phyloP scores from a whole-genome alignment of 2,888 invertebrate genomes.

The Unio delphinus region DNA sequence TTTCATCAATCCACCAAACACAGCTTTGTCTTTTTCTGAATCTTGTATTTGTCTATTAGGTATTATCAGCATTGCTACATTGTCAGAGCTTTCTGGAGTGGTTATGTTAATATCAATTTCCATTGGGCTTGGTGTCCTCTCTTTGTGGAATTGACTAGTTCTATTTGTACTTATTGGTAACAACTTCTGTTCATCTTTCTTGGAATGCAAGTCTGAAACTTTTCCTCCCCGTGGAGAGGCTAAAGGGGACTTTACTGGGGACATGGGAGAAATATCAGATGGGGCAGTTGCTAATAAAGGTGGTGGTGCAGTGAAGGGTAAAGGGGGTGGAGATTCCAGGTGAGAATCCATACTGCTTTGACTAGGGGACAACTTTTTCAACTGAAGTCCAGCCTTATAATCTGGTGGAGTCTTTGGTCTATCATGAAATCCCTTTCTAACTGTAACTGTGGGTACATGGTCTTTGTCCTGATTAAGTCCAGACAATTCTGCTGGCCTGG shows the following conservation, averaged over 20 bases:
- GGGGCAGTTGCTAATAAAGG: constrained; percentile 19
- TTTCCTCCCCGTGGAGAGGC: constrained; percentile 1
- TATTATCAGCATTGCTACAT: constrained; percentile 32
- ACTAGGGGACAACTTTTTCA: constrained; percentile 8
- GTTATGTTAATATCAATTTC: constrained; percentile 17
- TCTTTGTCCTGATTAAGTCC: constrained; percentile 14
- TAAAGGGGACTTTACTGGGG: background rate
- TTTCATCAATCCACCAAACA: constrained; percentile 51
- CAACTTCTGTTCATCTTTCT: background rate
- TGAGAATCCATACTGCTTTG: constrained; percentile 10
- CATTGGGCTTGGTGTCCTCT: constrained; percentile 27
- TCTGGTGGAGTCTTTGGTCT: constrained; percentile 20
- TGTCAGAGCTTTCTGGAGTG: constrained; percentile 6
- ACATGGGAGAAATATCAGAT: constrained; percentile 4
- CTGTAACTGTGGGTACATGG: constrained; percentile 7
- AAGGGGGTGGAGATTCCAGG: constrained; percentile 39
- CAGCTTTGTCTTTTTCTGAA: constrained; percentile 31
- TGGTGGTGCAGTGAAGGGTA: constrained; percentile 36
- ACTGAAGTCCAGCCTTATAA: constrained; percentile 10
- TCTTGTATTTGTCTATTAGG: constrained; percentile 24
- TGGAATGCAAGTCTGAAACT: background rate
- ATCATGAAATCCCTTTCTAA: constrained; percentile 13
- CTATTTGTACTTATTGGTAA: constrained; percentile 5
- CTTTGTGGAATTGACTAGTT: background rate
- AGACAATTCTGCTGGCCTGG: constrained; percentile 27